phyloP scores from a whole-genome alignment of 1,140 invertebrate species.

The Macrosteles quadrilineatus region DNA sequence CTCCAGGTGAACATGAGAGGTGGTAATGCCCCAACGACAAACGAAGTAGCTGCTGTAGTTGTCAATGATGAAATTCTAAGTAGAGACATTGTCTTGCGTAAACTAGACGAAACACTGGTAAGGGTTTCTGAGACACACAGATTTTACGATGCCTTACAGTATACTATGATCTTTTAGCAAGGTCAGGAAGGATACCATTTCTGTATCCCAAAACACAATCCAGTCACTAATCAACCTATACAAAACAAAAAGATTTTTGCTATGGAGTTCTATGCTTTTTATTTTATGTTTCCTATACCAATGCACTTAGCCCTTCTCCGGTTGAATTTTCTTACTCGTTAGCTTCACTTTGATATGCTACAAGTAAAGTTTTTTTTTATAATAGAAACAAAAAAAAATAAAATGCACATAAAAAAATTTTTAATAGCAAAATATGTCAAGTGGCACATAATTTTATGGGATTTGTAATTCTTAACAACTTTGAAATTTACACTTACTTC shows the following conservation, averaged over 20 bases:
- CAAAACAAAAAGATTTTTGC: conserved; percentile 42
- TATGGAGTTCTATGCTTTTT: conserved; percentile 44
- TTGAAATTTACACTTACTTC: too few species aligned
- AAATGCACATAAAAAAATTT: too few species aligned
- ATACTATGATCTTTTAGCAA: conserved; percentile 47
- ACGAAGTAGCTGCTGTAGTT: conserved; percentile 43
- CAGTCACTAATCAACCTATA: not conserved
- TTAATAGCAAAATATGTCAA: too few species aligned
- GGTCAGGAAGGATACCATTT: conserved; percentile 42
- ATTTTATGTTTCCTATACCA: too few species aligned
- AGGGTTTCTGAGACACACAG: conserved; percentile 43
- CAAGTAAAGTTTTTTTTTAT: too few species aligned
- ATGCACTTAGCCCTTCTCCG: too few species aligned
- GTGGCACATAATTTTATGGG: too few species aligned
- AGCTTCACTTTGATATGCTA: too few species aligned
- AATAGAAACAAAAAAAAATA: too few species aligned
- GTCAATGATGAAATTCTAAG: conserved; percentile 41
- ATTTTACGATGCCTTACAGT: conserved; percentile 49
- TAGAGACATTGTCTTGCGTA: conserved; percentile 43
- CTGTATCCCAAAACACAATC: conserved; percentile 24
- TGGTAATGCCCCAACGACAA: conserved; percentile 42
- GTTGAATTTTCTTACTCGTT: too few species aligned
- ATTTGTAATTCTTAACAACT: too few species aligned
- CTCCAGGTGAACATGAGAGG: conserved; percentile 42
- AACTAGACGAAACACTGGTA: conserved; percentile 33